These are phyloP conservation scores for Cynaeus angustus DNA, from an alignment of 2,888 invertebrate genomes.

Conservation along the genomic window DNA sequence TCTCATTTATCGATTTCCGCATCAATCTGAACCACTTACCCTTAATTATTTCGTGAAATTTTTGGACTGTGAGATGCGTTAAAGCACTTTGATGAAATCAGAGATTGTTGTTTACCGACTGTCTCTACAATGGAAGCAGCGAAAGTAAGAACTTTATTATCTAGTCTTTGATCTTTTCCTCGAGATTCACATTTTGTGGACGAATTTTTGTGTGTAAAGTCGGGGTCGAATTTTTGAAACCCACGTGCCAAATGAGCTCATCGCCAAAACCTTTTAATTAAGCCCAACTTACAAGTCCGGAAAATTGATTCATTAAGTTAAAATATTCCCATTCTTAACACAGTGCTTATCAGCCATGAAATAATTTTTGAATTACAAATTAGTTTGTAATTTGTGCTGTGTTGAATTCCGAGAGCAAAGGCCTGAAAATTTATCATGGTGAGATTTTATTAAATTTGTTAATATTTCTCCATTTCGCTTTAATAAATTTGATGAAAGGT, in stretches of 20 bases:
- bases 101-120: constrained; percentile 36
- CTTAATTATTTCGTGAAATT: constrained; percentile 36
- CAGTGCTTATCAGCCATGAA: constrained; percentile 4
- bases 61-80: constrained; percentile 27
- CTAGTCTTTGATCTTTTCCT: constrained; percentile 44
- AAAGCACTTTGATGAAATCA: constrained; percentile 37
- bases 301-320: neutral
- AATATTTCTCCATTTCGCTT: constrained; percentile 36
- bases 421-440: constrained; percentile 27
- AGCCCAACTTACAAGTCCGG: too few species aligned
- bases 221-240: too few species aligned
- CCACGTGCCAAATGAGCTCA: too few species aligned
- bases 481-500: constrained; percentile 41
- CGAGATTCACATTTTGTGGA: constrained; percentile 34
- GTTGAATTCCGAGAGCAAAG: constrained; percentile 27
- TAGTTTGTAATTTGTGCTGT: constrained; percentile 17
- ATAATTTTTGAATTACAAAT: constrained; percentile 32
- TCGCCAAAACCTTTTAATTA: too few species aligned
- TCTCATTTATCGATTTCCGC: constrained; percentile 24
- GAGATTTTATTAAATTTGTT: constrained; percentile 40
- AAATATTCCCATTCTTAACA: constrained; percentile 8
- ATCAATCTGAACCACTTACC: constrained; percentile 24
- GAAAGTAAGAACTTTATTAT: constrained; percentile 41
- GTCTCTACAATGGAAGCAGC: constrained; percentile 31
- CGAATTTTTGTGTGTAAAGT: too few species aligned